phyloP scores from a whole-genome alignment of 2,113 vertebrate species.

The Poeciliopsis occidentalis region DNA sequence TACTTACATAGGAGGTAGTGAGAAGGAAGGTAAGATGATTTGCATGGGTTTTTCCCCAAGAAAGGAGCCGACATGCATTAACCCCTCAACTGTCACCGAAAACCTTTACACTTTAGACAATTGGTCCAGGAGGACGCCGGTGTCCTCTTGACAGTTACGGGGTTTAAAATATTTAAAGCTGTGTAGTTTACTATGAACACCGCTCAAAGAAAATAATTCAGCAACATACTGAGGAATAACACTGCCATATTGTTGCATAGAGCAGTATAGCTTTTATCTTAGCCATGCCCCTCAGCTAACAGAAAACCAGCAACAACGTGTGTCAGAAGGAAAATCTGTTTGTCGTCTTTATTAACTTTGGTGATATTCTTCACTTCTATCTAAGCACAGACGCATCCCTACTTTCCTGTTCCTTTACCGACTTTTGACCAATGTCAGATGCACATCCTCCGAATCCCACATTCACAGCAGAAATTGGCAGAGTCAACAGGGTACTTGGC shows the following conservation, averaged over 20 bases:
- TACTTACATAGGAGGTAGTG: background rate
- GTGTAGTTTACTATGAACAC: background rate
- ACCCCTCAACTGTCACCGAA: too few relatives aligned
- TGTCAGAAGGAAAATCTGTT: background rate
- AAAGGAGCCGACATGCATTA: background rate
- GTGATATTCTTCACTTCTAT: constrained; percentile 4
- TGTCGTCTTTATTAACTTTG: background rate
- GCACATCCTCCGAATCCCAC: constrained; percentile 90
- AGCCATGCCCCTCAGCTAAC: constrained; percentile 3
- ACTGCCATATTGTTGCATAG: background rate
- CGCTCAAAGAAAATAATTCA: background rate
- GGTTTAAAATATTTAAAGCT: background rate
- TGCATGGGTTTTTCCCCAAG: background rate
- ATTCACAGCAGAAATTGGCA: constrained; percentile 98
- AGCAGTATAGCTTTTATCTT: background rate
- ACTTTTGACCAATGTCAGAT: constrained; percentile 53
- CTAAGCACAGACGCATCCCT: constrained; percentile 8
- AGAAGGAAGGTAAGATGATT: background rate
- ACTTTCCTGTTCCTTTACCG: background rate
- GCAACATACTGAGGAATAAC: background rate
- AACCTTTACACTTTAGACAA: too few relatives aligned
- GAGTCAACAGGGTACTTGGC: constrained; percentile 92
- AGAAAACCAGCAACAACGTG: constrained; percentile 14
- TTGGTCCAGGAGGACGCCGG: too few relatives aligned
- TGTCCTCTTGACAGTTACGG: too few relatives aligned